Conservation (phyloP, 2,888 invertebrate genomes). For the Rhingia campestris region DNA sequence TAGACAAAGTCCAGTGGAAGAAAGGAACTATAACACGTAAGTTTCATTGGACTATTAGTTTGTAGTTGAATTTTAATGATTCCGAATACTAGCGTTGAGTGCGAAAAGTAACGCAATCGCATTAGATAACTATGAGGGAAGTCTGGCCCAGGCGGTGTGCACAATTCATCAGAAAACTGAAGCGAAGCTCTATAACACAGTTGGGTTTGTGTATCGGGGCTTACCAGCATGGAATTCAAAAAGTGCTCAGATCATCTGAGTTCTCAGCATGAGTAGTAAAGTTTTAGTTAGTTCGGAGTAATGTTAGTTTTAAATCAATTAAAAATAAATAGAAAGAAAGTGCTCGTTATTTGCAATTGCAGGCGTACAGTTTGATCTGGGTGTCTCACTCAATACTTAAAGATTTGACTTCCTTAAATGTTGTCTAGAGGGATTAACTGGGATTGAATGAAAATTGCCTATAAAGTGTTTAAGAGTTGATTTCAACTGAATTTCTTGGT, state of each 20-base stretch:
- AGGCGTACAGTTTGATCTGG: not conserved
- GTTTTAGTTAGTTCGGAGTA: not conserved
- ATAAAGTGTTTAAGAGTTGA: too few relatives aligned
- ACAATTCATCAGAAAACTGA: conserved; percentile 60
- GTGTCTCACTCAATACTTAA: too few relatives aligned
- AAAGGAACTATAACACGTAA: conserved; percentile 79
- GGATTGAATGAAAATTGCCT: too few relatives aligned
- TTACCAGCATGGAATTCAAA: conserved; percentile 74
- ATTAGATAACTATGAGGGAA: conserved; percentile 52
- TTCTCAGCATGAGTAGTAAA: not conserved
- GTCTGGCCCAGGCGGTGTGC: conserved; percentile 66
- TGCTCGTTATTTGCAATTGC: not conserved
- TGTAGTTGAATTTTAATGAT: not conserved
- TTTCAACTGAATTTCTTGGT: too few relatives aligned
- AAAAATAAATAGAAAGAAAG: not conserved
- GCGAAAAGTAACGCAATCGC: conserved; percentile 20
- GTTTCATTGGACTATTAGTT: not conserved
- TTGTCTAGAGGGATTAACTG: too few relatives aligned
- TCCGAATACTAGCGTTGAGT: conserved; percentile 8
- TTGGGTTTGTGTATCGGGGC: conserved; percentile 75
- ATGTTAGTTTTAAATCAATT: not conserved
- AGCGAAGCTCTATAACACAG: conserved; percentile 67
- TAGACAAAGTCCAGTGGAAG: conserved; percentile 83
- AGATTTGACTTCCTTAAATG: too few relatives aligned
- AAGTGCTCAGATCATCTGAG: conserved; percentile 4